A percentile compares a stretch with the other conserved stretches of the same genome.
Conservation (phyloP, 2,113 vertebrate species). For the Sinocyclocheilus anophthalmus region DNA sequence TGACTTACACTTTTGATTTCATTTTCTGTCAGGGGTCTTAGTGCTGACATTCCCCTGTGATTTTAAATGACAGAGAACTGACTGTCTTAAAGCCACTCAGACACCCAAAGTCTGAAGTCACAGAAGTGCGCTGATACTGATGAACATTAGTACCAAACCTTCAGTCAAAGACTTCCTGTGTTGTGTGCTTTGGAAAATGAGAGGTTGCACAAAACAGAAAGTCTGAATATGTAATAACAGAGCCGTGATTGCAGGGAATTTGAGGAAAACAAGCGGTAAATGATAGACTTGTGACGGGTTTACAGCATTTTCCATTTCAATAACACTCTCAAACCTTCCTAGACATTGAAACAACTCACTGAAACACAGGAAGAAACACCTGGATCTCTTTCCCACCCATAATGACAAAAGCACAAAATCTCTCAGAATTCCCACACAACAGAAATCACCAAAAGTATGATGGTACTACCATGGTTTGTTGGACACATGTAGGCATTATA, state of each 20-base stretch:
- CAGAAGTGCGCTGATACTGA: neutral
- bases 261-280: constrained; percentile 53
- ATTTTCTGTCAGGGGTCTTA: constrained; percentile 26
- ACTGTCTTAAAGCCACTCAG: neutral
- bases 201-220: neutral
- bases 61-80: constrained; percentile 15
- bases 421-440: neutral
- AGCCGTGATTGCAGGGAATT: constrained; percentile 43
- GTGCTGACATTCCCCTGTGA: neutral
- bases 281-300: constrained; percentile 41
- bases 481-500: neutral
- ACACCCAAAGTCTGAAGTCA: constrained; percentile 1
- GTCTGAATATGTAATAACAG: constrained; percentile 34
- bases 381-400: neutral
- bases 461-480: neutral
- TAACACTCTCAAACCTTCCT: constrained; percentile 24
- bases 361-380: constrained; percentile 3
- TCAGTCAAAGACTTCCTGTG: neutral
- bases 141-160: neutral
- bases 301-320: constrained; percentile 48
- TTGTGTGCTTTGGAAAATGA: constrained; percentile 1
- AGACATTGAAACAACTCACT: neutral
- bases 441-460: neutral
- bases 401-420: constrained; percentile 6
- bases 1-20: constrained; percentile 3